A percentile compares a stretch with the other conserved stretches of the same genome.
phyloP scores from a whole-genome alignment of 2,113 vertebrate genomes.

The Erpornis zantholeuca region DNA sequence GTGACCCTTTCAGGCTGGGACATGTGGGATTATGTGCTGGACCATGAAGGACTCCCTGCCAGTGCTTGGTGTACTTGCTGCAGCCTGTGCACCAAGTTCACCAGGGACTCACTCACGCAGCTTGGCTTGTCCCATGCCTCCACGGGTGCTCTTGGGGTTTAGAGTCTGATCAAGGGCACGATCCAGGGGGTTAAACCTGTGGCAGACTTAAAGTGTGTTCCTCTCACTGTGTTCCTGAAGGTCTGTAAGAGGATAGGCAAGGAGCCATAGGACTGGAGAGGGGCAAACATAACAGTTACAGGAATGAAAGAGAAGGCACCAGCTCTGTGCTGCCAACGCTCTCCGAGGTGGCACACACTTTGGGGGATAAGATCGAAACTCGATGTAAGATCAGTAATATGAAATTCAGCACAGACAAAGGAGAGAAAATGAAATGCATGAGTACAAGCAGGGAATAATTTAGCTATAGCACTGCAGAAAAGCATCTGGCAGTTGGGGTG shows the following conservation, averaged over 20 bases:
- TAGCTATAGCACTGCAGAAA: slow-evolving; percentile 8
- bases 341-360: background rate
- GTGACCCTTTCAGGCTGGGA: background rate
- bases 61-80: background rate
- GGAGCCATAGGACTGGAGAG: background rate
- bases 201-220: background rate
- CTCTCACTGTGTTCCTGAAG: background rate
- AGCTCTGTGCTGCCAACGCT: background rate
- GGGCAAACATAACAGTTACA: background rate
- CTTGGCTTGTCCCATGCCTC: background rate
- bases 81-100: background rate
- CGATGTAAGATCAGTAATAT: background rate
- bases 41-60: background rate
- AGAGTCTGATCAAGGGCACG: background rate
- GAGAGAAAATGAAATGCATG: background rate
- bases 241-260: background rate
- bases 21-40: background rate
- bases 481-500: background rate
- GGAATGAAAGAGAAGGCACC: background rate
- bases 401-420: slow-evolving; percentile 1
- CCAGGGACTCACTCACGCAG: background rate
- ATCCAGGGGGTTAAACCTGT: background rate
- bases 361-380: background rate
- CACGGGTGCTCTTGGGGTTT: background rate
- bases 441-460: slow-evolving; percentile 25